Evolutionary conservation across 1,140 invertebrate species (phyloP).

Genomic region (Papilio polytes): DNA sequence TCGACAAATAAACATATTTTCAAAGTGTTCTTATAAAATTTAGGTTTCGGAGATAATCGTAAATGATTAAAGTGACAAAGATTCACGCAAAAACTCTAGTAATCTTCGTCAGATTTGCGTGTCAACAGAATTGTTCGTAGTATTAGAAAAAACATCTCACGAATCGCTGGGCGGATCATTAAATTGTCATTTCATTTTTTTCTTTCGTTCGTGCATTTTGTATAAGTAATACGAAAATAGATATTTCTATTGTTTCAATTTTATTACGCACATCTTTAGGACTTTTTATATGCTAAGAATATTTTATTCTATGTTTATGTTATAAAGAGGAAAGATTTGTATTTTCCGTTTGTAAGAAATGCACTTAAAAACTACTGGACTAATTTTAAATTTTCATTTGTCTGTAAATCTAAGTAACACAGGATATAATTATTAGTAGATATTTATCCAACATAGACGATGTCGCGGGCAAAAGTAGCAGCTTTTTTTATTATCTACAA

Average conservation of each 20-base stretch:
- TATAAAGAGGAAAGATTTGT: too few species aligned
- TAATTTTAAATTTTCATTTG: too few species aligned
- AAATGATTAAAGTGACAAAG: conserved; percentile 16
- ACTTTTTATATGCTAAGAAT: too few species aligned
- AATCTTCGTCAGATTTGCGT: neutral
- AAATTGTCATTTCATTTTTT: conserved; percentile 23
- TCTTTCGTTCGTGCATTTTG: neutral
- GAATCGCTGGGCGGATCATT: conserved; percentile 15
- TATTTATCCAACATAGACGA: too few species aligned
- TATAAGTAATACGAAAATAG: neutral
- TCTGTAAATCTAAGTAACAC: too few species aligned
- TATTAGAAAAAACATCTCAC: conserved; percentile 14
- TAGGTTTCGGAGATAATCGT: neutral
- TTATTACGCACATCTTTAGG: neutral
- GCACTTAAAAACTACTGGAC: too few species aligned
- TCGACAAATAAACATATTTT: too few species aligned
- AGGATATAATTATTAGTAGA: too few species aligned
- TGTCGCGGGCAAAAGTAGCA: too few species aligned
- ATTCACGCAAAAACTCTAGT: conserved; percentile 21
- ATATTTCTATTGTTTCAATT: neutral
- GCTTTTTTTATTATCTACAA: too few species aligned
- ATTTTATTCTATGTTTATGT: too few species aligned
- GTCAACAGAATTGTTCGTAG: conserved; percentile 14
- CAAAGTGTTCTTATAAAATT: neutral
- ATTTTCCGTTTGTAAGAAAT: too few species aligned